These are phyloP conservation scores for Neoaliturus tenellus DNA, from an alignment of 2,888 invertebrate genomes.

Conservation along the genomic window DNA sequence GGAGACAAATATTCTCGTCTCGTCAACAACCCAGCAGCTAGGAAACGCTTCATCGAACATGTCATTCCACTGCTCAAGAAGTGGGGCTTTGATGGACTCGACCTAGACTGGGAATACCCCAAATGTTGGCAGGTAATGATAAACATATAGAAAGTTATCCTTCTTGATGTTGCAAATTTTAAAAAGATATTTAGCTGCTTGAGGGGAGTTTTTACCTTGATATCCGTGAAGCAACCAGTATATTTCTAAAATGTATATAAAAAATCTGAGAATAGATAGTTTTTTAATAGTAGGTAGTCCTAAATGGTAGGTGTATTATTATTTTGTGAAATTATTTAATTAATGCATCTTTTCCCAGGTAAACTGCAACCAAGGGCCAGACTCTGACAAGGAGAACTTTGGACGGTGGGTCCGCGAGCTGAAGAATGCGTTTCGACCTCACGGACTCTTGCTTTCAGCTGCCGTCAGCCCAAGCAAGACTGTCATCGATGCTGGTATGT, in stretches of 20 bases:
- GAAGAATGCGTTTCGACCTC: conserved; percentile 81
- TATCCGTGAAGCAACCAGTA: too few species aligned
- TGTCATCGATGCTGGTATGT: conserved; percentile 83
- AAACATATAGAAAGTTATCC: too few species aligned
- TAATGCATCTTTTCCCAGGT: conserved; percentile 75
- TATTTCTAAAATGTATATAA: too few species aligned
- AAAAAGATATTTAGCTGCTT: too few species aligned
- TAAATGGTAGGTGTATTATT: too few species aligned
- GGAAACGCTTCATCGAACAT: conserved; percentile 84
- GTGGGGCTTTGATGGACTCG: conserved; percentile 92
- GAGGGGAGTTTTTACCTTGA: too few species aligned
- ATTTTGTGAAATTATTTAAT: too few species aligned
- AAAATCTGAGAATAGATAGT: too few species aligned
- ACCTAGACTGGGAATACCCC: conserved; percentile 97
- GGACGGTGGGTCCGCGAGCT: conserved; percentile 85
- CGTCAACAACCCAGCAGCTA: conserved; percentile 83
- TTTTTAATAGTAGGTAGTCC: too few species aligned
- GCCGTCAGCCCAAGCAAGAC: conserved; percentile 91
- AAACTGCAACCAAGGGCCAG: conserved; percentile 88
- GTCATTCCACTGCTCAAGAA: conserved; percentile 86
- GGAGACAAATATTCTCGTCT: conserved; percentile 92
- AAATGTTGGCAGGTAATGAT: conserved; percentile 90
- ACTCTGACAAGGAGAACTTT: conserved; percentile 88
- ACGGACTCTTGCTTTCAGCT: conserved; percentile 84
- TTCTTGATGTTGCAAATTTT: too few species aligned